Evolutionary conservation across 2,797 vertebrate species (phyloP).

Genomic region (Loris lydekkerianus): DNA sequence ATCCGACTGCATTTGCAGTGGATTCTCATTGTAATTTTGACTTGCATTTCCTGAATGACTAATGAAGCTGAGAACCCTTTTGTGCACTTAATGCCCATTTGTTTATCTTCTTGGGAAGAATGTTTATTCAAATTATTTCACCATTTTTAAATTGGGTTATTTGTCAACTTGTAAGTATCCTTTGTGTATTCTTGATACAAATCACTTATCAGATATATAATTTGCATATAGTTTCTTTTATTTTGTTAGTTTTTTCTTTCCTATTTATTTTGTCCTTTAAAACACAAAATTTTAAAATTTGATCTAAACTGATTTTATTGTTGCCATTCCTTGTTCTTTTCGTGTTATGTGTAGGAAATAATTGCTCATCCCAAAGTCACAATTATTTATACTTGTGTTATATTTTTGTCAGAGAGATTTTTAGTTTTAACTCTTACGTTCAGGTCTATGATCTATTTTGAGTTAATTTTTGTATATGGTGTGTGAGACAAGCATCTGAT

Average conservation of each 20-base stretch:
- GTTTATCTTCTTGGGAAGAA: background rate
- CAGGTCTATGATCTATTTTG: background rate
- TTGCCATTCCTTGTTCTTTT: background rate
- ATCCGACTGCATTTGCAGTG: background rate
- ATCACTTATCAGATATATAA: background rate
- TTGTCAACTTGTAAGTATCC: background rate
- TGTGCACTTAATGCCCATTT: background rate
- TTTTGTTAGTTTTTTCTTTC: background rate
- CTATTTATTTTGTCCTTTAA: background rate
- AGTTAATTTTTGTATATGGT: background rate
- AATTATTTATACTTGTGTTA: background rate
- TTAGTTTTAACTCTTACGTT: background rate
- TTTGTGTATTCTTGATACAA: background rate
- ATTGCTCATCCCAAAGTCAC: background rate
- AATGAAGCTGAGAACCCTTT: background rate
- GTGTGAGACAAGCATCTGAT: background rate
- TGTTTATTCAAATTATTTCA: background rate
- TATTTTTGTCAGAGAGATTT: background rate
- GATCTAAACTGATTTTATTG: no score
- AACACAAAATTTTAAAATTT: background rate
- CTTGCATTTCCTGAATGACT: background rate
- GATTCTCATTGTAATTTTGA: background rate
- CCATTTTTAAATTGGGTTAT: background rate
- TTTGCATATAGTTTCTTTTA: background rate
- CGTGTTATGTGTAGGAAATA: no score